Evolutionary conservation across 2,797 vertebrate genomes (phyloP), one percentile per base, ranked within the genome.

Genomic region (Cirrhinus molitorella): DNA sequence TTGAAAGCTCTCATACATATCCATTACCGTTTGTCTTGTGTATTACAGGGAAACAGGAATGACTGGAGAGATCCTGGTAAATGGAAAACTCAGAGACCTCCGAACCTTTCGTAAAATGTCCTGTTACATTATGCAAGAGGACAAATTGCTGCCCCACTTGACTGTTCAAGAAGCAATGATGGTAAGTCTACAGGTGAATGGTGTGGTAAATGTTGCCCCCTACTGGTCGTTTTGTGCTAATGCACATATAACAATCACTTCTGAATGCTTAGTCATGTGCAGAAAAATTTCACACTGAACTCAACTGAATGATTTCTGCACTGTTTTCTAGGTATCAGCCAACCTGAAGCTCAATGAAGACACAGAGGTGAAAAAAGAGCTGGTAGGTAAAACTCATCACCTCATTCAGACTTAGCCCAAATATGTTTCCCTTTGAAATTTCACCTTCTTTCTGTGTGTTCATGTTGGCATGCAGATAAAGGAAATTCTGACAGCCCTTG

Each of bases 111-210:
- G 97, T 81, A 99, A 99, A 93, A 98, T 99, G 97, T 99, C 97
- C 78, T 99, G 98, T 89, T 99, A 99, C 92, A 99, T 99, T 92
- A 99, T 99, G 97, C 97, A 99, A 91, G 96, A 99, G 0, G 97
- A 99, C 92, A 96, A 97, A 95, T 93, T 99, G 43, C 92, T 98
- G 90, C 97, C 97, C 0, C 96, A 98, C 87, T 96, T 99, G 88
- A 97, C 96, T 0, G 94, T 96, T 79, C 83, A 94, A 55, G 97
- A 99, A 88, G 97, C 98, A 78, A 98, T 99, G 98, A 98, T 94
- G 94, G 94, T 94, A 88, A 93, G 90, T 66, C 9, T 79, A 21
- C 34, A 40, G 3, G 37, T 40, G 14, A 51, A 71, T 23, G 8
- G 63, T 43, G 55, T 77, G 75, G 21, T 19, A 23, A 34, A 51